A percentile compares a stretch with the other conserved stretches of the same genome.
phyloP scores from a whole-genome alignment of 2,888 invertebrate genomes.

The Melolontha melolontha region DNA sequence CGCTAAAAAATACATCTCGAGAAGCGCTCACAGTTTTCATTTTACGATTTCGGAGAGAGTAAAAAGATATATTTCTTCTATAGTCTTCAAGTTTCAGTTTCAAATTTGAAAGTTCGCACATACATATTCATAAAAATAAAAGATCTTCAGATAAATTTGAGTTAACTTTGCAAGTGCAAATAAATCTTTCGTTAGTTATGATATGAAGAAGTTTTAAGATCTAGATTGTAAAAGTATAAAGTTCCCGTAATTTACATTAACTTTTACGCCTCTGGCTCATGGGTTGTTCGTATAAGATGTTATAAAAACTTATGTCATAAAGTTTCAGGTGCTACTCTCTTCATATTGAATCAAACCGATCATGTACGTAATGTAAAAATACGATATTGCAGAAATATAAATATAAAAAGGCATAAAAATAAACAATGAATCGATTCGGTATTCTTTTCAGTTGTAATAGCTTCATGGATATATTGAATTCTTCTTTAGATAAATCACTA shows the following conservation, averaged over 20 bases:
- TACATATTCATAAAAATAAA: slow-evolving; percentile 60
- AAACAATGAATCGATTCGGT: too few species aligned
- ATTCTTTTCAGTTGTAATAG: too few species aligned
- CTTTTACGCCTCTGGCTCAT: slow-evolving; percentile 48
- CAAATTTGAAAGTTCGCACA: slow-evolving; percentile 48
- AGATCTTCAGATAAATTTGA: slow-evolving; percentile 55
- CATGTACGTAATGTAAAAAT: too few species aligned
- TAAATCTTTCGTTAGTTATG: slow-evolving; percentile 61
- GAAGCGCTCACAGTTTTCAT: background rate
- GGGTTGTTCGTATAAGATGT: slow-evolving; percentile 34
- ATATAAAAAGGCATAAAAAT: too few species aligned
- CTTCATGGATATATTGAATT: too few species aligned
- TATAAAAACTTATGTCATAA: slow-evolving; percentile 42
- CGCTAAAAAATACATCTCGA: background rate
- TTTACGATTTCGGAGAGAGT: slow-evolving; percentile 15
- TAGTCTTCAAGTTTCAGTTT: slow-evolving; percentile 27
- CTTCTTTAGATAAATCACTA: too few species aligned
- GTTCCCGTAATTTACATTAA: slow-evolving; percentile 48
- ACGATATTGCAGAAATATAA: too few species aligned
- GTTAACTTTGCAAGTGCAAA: slow-evolving; percentile 61
- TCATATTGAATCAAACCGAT: slow-evolving; percentile 23
- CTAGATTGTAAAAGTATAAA: slow-evolving; percentile 57
- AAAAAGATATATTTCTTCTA: slow-evolving; percentile 16
- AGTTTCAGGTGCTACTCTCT: slow-evolving; percentile 28
- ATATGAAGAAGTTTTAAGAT: slow-evolving; percentile 60